phyloP scores from a whole-genome alignment of 2,797 vertebrate genomes.

The Pteropus rufus region DNA sequence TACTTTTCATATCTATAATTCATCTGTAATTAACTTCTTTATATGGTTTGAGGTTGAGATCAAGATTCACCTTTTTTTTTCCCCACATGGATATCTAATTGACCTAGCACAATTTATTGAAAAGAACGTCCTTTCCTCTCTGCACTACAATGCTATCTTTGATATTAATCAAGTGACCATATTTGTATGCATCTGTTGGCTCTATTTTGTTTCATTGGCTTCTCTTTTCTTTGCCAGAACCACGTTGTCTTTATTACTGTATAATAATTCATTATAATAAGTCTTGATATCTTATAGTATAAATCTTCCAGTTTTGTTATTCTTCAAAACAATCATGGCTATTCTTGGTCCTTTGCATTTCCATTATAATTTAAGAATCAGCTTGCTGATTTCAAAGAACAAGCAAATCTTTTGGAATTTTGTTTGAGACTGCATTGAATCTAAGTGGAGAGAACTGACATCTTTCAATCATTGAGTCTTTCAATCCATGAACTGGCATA shows the following conservation, averaged over 20 bases:
- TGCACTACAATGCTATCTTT: background rate
- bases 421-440: background rate
- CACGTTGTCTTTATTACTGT: background rate
- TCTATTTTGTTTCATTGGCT: background rate
- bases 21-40: background rate
- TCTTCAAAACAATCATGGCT: background rate
- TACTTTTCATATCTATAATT: background rate
- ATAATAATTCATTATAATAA: background rate
- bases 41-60: background rate
- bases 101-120: background rate
- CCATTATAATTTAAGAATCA: background rate
- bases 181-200: background rate
- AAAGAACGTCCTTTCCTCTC: background rate
- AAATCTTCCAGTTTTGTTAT: background rate
- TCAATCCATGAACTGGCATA: background rate
- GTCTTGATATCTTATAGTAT: background rate
- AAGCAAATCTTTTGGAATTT: background rate
- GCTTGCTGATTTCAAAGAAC: background rate
- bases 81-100: background rate
- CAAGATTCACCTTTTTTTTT: background rate
- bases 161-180: background rate
- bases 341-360: background rate
- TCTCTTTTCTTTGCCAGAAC: background rate
- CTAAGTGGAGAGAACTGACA: background rate
- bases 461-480: background rate